These are phyloP conservation scores for Coreoperca whiteheadi DNA, from an alignment of 2,113 vertebrate genomes.

Conservation along the genomic window DNA sequence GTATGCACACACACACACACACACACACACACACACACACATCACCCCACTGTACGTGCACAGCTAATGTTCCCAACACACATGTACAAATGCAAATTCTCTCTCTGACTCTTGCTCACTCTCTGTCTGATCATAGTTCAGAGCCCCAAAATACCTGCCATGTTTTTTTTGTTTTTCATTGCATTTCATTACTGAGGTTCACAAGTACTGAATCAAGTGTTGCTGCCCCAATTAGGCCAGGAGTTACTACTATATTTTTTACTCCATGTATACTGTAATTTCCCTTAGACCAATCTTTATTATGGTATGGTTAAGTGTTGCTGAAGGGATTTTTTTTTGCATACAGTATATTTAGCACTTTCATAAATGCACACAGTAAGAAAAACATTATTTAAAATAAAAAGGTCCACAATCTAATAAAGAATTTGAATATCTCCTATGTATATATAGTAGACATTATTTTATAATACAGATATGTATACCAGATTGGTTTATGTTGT, in stretches of 20 bases:
- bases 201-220: constrained; percentile 13
- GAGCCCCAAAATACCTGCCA: not conserved
- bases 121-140: constrained; percentile 42
- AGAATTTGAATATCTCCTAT: no score
- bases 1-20: not conserved
- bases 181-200: constrained; percentile 17
- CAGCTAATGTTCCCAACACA: constrained; percentile 5
- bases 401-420: not conserved
- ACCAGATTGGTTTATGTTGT: no score
- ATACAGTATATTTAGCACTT: not conserved
- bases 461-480: no score
- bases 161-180: constrained; percentile 2
- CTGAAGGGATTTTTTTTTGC: no score
- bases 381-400: not conserved
- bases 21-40: not conserved
- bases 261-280: not conserved
- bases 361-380: no score
- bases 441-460: no score
- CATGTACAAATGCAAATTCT: constrained; percentile 1
- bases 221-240: not conserved
- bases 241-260: not conserved
- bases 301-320: not conserved
- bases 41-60: not conserved
- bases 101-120: not conserved
- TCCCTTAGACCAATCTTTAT: not conserved